These are phyloP conservation scores for Acridotheres tristis DNA, from an alignment of 2,797 vertebrate genomes.

Conservation along the genomic window DNA sequence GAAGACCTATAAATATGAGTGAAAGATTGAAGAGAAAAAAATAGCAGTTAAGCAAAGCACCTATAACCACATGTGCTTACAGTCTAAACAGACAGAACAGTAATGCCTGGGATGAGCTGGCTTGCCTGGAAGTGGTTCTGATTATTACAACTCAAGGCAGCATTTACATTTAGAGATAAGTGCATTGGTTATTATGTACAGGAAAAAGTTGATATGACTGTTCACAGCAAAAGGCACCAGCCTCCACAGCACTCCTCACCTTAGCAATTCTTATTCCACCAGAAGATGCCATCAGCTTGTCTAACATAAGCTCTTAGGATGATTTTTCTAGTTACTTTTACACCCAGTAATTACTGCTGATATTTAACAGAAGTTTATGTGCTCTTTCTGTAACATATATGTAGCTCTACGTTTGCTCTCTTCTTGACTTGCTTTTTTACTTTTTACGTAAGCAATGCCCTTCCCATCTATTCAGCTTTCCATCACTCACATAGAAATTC, in stretches of 20 bases:
- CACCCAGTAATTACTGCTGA: neutral
- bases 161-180: neutral
- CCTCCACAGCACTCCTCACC: neutral
- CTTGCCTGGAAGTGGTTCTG: neutral
- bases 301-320: neutral
- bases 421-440: neutral
- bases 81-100: neutral
- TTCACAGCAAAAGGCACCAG: neutral
- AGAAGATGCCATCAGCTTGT: neutral
- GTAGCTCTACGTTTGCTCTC: neutral
- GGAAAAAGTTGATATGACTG: neutral
- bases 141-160: neutral
- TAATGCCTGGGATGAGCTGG: neutral
- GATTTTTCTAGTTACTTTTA: neutral
- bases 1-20: slow-evolving; percentile 72
- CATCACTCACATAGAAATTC: neutral
- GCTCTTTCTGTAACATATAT: neutral
- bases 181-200: neutral
- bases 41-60: slow-evolving; percentile 28
- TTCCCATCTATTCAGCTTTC: neutral
- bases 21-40: slow-evolving; percentile 64
- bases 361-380: neutral
- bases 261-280: neutral
- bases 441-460: neutral
- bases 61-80: neutral